phyloP scores from a whole-genome alignment of 1,140 invertebrate species.

The Aphidius ervi region DNA sequence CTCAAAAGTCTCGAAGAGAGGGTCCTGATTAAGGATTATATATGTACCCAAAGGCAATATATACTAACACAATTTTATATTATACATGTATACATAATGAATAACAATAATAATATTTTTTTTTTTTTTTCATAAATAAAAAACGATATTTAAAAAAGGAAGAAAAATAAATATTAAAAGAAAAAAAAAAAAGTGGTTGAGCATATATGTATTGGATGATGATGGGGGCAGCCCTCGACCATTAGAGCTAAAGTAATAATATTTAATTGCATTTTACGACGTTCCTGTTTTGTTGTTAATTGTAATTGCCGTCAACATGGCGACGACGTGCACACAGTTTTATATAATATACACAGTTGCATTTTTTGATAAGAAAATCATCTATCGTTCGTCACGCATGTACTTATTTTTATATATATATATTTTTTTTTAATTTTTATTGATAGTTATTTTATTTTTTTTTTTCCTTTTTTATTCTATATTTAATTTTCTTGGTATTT shows the following conservation, averaged over 20 bases:
- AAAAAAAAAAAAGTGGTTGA: no score
- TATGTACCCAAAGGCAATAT: no score
- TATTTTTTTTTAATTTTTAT: neutral
- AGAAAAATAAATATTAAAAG: no score
- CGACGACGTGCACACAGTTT: slow-evolving; percentile 27
- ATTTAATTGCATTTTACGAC: slow-evolving; percentile 54
- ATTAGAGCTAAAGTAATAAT: slow-evolving; percentile 46
- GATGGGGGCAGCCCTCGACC: slow-evolving; percentile 16
- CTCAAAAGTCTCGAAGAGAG: no score
- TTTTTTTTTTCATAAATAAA: no score
- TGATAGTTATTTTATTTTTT: neutral
- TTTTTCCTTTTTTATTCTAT: neutral
- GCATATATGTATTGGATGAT: neutral
- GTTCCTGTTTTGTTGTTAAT: slow-evolving; percentile 47
- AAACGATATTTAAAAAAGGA: no score
- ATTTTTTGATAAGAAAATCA: slow-evolving; percentile 28
- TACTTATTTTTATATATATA: neutral
- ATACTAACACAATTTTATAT: no score
- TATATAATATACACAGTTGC: slow-evolving; percentile 24
- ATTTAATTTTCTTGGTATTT: neutral
- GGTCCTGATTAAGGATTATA: no score
- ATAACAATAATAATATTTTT: no score
- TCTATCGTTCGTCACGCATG: slow-evolving; percentile 25
- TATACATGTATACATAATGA: no score
- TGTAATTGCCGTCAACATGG: slow-evolving; percentile 48